These are phyloP conservation scores for Agriopis leucophaearia DNA, from an alignment of 2,888 invertebrate genomes.

Conservation along the genomic window DNA sequence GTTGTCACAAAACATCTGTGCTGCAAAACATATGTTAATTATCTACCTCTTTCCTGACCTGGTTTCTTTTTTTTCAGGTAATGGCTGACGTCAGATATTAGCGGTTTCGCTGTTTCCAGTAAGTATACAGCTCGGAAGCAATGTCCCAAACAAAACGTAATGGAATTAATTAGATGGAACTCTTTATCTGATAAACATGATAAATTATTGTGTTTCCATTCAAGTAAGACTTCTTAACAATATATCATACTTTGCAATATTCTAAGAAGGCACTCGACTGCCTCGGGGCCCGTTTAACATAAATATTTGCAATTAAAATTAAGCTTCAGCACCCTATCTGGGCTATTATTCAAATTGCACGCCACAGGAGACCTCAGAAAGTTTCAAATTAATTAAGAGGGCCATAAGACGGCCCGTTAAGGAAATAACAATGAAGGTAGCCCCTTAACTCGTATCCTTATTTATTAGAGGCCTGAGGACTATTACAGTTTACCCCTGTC, in stretches of 20 bases:
- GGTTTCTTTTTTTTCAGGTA: conserved; percentile 53
- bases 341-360: conserved; percentile 85
- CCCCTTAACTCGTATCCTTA: conserved; percentile 73
- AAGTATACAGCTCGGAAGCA: conserved; percentile 39
- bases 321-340: conserved; percentile 80
- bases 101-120: conserved; percentile 33
- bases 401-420: conserved; percentile 85
- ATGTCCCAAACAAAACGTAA: conserved; percentile 19
- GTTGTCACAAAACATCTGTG: conserved; percentile 19
- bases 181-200: conserved; percentile 37
- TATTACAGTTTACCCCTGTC: conserved; percentile 68
- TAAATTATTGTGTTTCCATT: conserved; percentile 56
- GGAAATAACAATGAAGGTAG: conserved; percentile 82
- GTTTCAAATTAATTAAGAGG: conserved; percentile 87
- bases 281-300: conserved; percentile 78
- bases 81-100: conserved; percentile 36
- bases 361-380: conserved; percentile 85
- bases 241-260: conserved; percentile 80
- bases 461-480: conserved; percentile 77
- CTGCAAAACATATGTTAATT: conserved; percentile 25
- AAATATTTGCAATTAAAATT: conserved; percentile 87
- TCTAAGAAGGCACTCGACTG: conserved; percentile 60
- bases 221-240: conserved; percentile 60
- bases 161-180: conserved; percentile 10
- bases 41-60: conserved; percentile 35